These are phyloP conservation scores for Ramphastos sulfuratus DNA, from an alignment of 2,113 vertebrate genomes.

Conservation along the genomic window DNA sequence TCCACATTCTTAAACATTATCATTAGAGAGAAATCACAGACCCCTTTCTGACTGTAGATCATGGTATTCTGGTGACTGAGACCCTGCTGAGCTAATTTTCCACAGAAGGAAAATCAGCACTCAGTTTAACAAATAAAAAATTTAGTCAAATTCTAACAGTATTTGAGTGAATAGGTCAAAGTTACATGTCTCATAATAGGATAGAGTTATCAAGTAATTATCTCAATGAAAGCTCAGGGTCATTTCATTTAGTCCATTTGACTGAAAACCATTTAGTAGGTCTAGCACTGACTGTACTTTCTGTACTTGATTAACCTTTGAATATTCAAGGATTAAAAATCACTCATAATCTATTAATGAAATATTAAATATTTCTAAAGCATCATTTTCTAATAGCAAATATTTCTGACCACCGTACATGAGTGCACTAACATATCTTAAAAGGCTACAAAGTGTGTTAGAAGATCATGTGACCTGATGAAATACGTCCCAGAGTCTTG, in stretches of 20 bases:
- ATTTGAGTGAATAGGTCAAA: not conserved
- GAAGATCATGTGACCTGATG: not conserved
- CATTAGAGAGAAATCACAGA: slow-evolving; percentile 21
- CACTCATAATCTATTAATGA: not conserved
- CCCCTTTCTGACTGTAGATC: slow-evolving; percentile 1
- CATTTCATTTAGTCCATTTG: not conserved
- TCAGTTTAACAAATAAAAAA: not conserved
- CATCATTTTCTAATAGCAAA: no score
- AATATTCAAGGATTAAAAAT: not conserved
- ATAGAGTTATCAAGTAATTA: not conserved
- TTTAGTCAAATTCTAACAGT: not conserved
- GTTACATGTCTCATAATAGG: not conserved
- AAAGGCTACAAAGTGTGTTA: not conserved
- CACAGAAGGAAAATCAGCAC: not conserved
- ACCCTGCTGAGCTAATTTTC: slow-evolving; percentile 36
- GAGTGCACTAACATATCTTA: not conserved
- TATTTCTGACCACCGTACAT: not conserved
- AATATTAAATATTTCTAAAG: not conserved
- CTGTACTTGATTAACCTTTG: not conserved
- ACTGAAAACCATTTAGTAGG: not conserved
- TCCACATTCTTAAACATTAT: not conserved
- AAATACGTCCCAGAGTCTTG: no score
- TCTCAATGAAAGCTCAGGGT: not conserved
- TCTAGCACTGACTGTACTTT: not conserved
- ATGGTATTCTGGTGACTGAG: not conserved